Evolutionary conservation across 2,113 vertebrate genomes (phyloP).

Genomic region (Mesitornis unicolor): DNA sequence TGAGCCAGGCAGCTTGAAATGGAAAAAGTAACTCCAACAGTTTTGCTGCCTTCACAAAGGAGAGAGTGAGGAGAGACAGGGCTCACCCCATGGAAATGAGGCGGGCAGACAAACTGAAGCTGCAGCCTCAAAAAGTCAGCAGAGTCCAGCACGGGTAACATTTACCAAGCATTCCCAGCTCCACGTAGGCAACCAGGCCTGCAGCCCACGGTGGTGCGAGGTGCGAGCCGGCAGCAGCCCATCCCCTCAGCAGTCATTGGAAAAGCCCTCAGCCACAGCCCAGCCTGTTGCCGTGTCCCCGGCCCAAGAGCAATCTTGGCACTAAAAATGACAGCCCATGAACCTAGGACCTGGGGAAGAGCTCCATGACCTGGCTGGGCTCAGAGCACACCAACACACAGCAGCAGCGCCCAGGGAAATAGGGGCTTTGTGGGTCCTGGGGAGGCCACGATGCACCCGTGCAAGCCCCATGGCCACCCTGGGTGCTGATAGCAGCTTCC

Average conservation of each 20-base stretch:
- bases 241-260: background rate
- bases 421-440: fast-evolving
- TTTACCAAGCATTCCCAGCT: background rate
- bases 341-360: background rate
- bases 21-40: background rate
- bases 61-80: background rate
- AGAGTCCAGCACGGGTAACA: background rate
- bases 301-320: fast-evolving
- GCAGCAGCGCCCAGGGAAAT: background rate
- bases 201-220: fast-evolving
- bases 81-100: background rate
- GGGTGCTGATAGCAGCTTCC: background rate
- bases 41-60: background rate
- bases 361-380: fast-evolving
- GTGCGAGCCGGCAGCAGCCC: fast-evolving
- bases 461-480: background rate
- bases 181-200: fast-evolving
- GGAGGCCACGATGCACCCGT: fast-evolving
- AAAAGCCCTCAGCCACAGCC: background rate
- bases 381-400: background rate
- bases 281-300: fast-evolving
- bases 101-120: background rate
- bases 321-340: background rate
- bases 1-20: background rate
- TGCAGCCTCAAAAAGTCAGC: background rate